Evolutionary conservation across 2,113 vertebrate species (phyloP), one percentile per base, ranked within the genome.

Genomic region (Pteronura brasiliensis): DNA sequence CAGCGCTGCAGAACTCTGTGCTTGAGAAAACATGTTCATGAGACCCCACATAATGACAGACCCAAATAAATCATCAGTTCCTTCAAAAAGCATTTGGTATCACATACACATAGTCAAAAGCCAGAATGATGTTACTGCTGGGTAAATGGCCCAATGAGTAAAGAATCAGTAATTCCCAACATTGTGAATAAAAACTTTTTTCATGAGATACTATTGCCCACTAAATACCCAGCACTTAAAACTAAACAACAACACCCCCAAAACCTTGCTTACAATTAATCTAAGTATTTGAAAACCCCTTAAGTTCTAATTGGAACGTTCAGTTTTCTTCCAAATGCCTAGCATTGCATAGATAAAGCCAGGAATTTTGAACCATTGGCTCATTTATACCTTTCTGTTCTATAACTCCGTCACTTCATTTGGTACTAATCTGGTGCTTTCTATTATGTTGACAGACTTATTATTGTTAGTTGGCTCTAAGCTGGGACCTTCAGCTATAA

Each of bases 1-100:
- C 9, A 18, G 34, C 72, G 57, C 34, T 96, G 61, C 47, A 90
- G 55, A 97, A 89, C 52, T 57, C 80, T 84, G 31, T 82, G 61
- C 74, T 87, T 93, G 29, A 95, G 21, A 42, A 95, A 85, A 96
- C n/a, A 42, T 69, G 95, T 95, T 96, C 69, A 49, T 63, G 92
- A 84, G 88, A 93, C 36, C 39, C 44, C 47, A 84, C 23, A 59
- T 27, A 77, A 42, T 87, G 67, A 87, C 71, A 85, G 82, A 98
- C 76, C 39, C 92, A 86, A 65, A 95, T 29, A 74, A 86, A 79
- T 52, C 3, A 57, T 82, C 74, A 57, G 11, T 87, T 97, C 17
- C 76, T 94, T 85, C 77, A 81, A 42, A 93, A 93, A 96, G 85
- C 59, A 63, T 95, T 79, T 86, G 31, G 63, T 93, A 39, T 61